phyloP scores from a whole-genome alignment of 2,797 vertebrate genomes.

The Lutjanus argentimaculatus region DNA sequence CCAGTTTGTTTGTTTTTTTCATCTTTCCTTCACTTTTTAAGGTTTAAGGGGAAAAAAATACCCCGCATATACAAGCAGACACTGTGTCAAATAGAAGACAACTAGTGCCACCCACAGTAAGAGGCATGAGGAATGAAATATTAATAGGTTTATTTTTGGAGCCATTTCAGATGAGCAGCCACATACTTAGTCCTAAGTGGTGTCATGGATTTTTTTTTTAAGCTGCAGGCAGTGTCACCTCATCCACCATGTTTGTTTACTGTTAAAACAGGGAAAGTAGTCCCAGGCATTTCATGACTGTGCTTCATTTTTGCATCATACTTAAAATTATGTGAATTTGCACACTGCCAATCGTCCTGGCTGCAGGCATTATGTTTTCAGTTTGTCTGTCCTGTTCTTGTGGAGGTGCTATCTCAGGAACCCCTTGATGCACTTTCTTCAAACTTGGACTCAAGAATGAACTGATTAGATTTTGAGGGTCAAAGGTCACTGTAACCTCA shows the following conservation, averaged over 20 bases:
- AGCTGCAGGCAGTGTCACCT: neutral
- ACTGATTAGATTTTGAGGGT: no score
- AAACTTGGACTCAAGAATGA: no score
- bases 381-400: no score
- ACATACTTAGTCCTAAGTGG: constrained; percentile 9
- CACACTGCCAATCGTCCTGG: no score
- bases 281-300: neutral
- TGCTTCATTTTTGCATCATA: neutral
- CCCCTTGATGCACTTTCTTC: no score
- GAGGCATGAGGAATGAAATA: constrained; percentile 11
- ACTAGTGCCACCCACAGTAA: neutral
- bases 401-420: no score
- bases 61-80: neutral
- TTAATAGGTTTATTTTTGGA: constrained; percentile 32
- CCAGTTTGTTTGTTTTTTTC: neutral
- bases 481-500: no score
- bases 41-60: no score
- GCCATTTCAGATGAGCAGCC: neutral
- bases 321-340: neutral
- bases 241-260: neutral
- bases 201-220: neutral
- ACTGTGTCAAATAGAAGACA: neutral
- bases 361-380: no score
- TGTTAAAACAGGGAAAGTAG: neutral
- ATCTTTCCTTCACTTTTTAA: neutral